Percentiles rank a stretch among this genome's conserved stretches.
Conservation (phyloP, 2,888 invertebrate species). For the Pardosa pseudoannulata region DNA sequence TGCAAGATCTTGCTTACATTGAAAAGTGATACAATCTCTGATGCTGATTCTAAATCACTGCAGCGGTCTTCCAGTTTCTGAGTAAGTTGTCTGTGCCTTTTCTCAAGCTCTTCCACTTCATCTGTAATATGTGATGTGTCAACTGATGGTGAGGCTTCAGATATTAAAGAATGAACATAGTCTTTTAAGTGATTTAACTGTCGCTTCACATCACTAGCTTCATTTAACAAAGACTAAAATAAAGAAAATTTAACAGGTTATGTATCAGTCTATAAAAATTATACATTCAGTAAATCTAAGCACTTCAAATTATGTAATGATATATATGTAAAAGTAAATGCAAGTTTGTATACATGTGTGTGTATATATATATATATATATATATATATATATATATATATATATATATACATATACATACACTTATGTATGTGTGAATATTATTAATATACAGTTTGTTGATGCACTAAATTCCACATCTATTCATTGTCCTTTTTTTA, state of each 20-base stretch:
- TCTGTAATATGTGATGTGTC: constrained; percentile 87
- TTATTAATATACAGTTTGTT: no score
- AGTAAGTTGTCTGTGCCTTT: constrained; percentile 86
- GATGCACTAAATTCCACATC: no score
- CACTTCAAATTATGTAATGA: no score
- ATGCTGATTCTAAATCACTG: constrained; percentile 88
- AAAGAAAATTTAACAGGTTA: background rate
- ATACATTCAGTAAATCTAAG: no score
- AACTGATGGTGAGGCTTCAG: constrained; percentile 84
- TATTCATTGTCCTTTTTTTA: no score
- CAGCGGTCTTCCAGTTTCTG: constrained; percentile 87
- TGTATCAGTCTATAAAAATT: no score
- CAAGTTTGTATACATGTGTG: no score
- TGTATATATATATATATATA: no score
- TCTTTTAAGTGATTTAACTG: constrained; percentile 84
- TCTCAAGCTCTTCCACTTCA: constrained; percentile 86
- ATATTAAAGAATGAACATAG: constrained; percentile 86
- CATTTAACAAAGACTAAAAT: constrained; percentile 83
- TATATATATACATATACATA: no score
- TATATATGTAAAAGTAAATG: no score
- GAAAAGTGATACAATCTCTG: constrained; percentile 76
- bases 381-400: no score
- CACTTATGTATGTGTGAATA: no score
- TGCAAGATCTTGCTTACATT: constrained; percentile 82
- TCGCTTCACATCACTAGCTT: constrained; percentile 86